phyloP scores from a whole-genome alignment of 2,113 vertebrate species.

The Sander vitreus region DNA sequence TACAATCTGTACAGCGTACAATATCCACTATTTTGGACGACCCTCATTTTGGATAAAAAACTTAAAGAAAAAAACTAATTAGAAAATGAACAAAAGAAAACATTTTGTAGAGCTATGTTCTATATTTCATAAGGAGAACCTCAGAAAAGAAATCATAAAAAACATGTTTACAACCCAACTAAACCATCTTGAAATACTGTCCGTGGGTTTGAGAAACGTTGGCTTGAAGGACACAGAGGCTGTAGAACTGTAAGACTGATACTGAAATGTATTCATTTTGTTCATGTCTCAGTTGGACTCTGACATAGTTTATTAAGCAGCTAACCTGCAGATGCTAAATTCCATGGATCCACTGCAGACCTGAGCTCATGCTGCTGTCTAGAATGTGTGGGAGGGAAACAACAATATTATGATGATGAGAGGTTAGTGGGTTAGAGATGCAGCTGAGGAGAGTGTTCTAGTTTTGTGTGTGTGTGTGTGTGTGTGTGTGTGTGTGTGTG shows the following conservation, averaged over 20 bases:
- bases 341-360: not conserved
- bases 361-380: slow-evolving; percentile 9
- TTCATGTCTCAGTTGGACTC: not conserved
- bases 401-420: not conserved
- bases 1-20: too few species aligned
- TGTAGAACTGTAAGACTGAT: not conserved
- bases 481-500: not conserved
- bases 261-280: too few species aligned
- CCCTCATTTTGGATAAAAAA: too few species aligned
- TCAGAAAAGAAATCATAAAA: not conserved
- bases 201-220: too few species aligned
- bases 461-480: slow-evolving; percentile 2
- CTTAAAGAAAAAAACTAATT: too few species aligned
- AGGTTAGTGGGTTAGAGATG: not conserved
- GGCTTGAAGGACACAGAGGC: not conserved
- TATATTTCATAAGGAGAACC: not conserved
- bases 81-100: too few species aligned
- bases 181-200: not conserved
- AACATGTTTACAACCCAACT: not conserved
- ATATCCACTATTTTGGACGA: too few species aligned
- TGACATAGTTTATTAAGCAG: slow-evolving; percentile 7
- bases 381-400: slow-evolving; percentile 30
- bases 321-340: slow-evolving; percentile 29
- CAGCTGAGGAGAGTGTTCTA: too few species aligned
- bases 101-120: too few species aligned